phyloP scores from a whole-genome alignment of 1,140 invertebrate species.

The Pantala flavescens region DNA sequence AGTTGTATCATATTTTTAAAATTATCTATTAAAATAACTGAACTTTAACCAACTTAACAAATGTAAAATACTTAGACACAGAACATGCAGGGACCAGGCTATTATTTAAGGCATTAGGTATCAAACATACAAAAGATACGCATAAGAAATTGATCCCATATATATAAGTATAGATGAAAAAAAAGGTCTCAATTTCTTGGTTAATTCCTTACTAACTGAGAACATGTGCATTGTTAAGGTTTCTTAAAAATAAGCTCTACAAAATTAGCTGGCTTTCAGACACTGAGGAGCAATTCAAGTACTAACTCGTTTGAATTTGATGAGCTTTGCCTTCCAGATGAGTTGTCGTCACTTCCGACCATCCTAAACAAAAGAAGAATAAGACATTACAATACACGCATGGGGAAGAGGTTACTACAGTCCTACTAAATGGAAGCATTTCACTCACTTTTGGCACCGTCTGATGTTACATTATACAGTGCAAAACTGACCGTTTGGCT shows the following conservation, averaged over 20 bases:
- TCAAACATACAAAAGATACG: slow-evolving; percentile 2
- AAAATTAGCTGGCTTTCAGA: slow-evolving; percentile 7
- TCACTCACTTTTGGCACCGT: slow-evolving; percentile 7
- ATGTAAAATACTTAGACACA: neutral
- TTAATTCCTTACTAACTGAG: neutral
- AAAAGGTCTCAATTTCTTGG: neutral
- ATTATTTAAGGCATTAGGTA: neutral
- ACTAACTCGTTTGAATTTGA: slow-evolving; percentile 10
- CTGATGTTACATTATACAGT: neutral
- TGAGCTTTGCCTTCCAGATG: slow-evolving; percentile 7
- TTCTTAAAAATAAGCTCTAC: slow-evolving; percentile 3
- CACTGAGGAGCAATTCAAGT: slow-evolving; percentile 4
- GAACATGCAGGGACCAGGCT: neutral
- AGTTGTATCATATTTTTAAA: neutral
- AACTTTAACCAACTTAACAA: neutral
- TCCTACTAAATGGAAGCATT: neutral
- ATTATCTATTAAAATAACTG: neutral
- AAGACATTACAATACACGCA: slow-evolving; percentile 9
- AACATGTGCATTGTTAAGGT: neutral
- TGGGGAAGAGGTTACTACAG: slow-evolving; percentile 3
- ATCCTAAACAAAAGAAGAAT: slow-evolving; percentile 10
- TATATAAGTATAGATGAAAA: no score
- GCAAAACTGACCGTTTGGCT: neutral
- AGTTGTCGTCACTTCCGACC: slow-evolving; percentile 7
- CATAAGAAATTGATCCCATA: neutral